phyloP scores from a whole-genome alignment of 2,888 invertebrate genomes.

The Epinotia brunnichana region DNA sequence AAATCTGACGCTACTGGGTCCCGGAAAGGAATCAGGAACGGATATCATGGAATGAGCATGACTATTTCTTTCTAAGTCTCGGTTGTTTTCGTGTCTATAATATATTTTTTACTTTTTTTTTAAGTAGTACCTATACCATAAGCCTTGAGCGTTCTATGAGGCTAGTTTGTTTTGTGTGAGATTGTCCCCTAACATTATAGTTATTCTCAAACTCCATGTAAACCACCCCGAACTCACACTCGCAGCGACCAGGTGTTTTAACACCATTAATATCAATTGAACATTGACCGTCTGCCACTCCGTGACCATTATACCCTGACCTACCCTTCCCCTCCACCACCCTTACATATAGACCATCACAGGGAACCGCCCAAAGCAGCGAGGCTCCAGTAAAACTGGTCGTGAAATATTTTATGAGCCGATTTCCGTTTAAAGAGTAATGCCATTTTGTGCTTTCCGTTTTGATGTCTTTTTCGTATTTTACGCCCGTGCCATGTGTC shows the following conservation, averaged over 20 bases:
- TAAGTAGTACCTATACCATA: no score
- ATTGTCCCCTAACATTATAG: no score
- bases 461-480: slow-evolving; percentile 39
- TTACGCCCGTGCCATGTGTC: slow-evolving; percentile 36
- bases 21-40: no score
- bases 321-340: slow-evolving; percentile 51
- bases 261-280: slow-evolving; percentile 81
- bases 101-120: no score
- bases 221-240: slow-evolving; percentile 58
- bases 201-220: slow-evolving; percentile 57
- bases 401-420: slow-evolving; percentile 76
- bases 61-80: no score
- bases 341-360: background rate
- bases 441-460: slow-evolving; percentile 64
- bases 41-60: no score
- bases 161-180: no score
- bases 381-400: slow-evolving; percentile 58
- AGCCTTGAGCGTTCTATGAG: no score
- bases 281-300: slow-evolving; percentile 71
- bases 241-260: slow-evolving; percentile 76
- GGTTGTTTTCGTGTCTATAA: no score
- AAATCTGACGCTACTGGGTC: no score
- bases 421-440: slow-evolving; percentile 72
- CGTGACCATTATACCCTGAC: slow-evolving; percentile 58
- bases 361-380: background rate